These are phyloP conservation scores for Amiota mariae DNA, from an alignment of 2,888 invertebrate species.

Conservation along the genomic window DNA sequence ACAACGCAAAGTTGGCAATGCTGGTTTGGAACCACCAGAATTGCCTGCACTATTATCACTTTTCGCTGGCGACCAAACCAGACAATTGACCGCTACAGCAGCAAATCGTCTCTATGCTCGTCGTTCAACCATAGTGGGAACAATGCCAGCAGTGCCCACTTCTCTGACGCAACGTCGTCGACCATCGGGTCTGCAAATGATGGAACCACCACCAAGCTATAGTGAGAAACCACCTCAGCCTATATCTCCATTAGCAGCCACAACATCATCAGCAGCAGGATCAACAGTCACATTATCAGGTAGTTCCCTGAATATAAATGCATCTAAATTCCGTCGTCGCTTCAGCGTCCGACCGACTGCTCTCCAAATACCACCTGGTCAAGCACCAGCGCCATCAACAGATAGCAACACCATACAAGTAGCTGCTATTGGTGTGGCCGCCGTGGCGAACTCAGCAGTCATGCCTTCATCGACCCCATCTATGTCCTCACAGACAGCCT, in stretches of 20 bases:
- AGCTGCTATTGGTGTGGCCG: slow-evolving; percentile 24
- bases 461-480: slow-evolving; percentile 39
- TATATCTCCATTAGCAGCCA: slow-evolving; percentile 12
- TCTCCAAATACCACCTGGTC: slow-evolving; percentile 71
- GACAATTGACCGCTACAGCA: slow-evolving; percentile 55
- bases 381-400: slow-evolving; percentile 65
- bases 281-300: slow-evolving; percentile 22
- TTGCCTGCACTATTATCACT: slow-evolving; percentile 74
- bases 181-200: slow-evolving; percentile 57
- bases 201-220: slow-evolving; percentile 71
- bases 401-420: slow-evolving; percentile 24
- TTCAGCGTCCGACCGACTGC: slow-evolving; percentile 72
- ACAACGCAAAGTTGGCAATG: slow-evolving; percentile 76
- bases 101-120: slow-evolving; percentile 68
- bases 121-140: slow-evolving; percentile 70
- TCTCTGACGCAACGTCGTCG: slow-evolving; percentile 48
- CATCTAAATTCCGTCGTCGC: slow-evolving; percentile 69
- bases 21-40: slow-evolving; percentile 74
- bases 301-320: slow-evolving; percentile 3
- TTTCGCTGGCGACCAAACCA: slow-evolving; percentile 72
- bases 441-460: slow-evolving; percentile 8
- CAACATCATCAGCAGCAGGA: not conserved
- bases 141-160: slow-evolving; percentile 49
- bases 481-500: slow-evolving; percentile 58
- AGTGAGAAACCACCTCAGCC: slow-evolving; percentile 53